phyloP scores from a whole-genome alignment of 2,113 vertebrate species.

The Anhinga rufa region DNA sequence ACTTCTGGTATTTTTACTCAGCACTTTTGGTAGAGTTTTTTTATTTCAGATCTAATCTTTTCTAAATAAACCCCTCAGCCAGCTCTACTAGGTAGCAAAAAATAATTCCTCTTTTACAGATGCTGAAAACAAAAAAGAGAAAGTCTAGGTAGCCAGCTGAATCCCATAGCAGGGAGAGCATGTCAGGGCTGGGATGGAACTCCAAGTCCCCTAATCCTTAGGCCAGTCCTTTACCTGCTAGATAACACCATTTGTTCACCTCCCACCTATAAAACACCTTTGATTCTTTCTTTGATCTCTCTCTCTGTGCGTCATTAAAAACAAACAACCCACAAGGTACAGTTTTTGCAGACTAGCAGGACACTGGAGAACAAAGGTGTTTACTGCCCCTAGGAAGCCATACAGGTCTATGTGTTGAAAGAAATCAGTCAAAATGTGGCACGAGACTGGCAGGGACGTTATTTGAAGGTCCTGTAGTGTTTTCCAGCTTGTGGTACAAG shows the following conservation, averaged over 20 bases:
- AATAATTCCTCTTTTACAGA: background rate
- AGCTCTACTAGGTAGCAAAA: background rate
- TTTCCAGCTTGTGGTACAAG: background rate
- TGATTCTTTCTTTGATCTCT: background rate
- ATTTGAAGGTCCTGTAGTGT: background rate
- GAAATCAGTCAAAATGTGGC: background rate
- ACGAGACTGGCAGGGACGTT: background rate
- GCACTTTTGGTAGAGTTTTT: background rate
- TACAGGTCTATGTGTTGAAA: background rate
- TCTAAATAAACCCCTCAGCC: background rate
- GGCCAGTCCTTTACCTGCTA: background rate
- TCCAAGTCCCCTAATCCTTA: background rate
- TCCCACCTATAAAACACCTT: background rate
- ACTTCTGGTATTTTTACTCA: background rate
- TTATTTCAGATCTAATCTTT: background rate
- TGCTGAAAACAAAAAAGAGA: background rate
- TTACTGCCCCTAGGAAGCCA: background rate
- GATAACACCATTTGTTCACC: background rate
- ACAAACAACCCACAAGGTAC: background rate
- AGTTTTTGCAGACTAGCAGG: background rate
- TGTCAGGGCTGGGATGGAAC: background rate
- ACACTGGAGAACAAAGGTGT: background rate
- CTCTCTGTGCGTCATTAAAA: background rate
- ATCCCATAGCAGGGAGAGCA: background rate
- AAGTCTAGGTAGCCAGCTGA: background rate